Evolutionary conservation across 2,797 vertebrate genomes (phyloP).

Genomic region (Lophius americanus): DNA sequence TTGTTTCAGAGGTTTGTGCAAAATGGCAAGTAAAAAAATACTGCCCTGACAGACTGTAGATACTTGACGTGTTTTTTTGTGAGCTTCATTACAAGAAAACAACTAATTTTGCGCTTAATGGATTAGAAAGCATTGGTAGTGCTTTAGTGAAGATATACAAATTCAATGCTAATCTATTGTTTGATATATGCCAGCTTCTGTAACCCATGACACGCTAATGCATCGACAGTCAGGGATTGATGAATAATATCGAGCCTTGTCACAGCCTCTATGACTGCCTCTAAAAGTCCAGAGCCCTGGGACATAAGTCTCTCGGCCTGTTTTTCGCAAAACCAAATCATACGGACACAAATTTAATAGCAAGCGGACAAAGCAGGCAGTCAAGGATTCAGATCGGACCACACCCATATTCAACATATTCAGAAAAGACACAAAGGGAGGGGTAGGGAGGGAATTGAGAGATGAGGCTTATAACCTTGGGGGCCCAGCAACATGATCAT

Average conservation of each 20-base stretch:
- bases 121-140: background rate
- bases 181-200: background rate
- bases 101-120: background rate
- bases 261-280: constrained; percentile 40
- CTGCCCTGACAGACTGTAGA: background rate
- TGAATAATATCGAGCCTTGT: constrained; percentile 56
- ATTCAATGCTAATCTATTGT: background rate
- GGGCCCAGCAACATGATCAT: constrained; percentile 38
- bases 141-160: background rate
- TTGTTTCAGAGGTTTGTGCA: background rate
- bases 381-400: constrained; percentile 44
- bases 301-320: constrained; percentile 7
- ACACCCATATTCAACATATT: constrained; percentile 62
- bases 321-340: constrained; percentile 48
- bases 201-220: background rate
- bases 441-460: constrained; percentile 5
- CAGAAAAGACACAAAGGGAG: constrained; percentile 20
- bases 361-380: constrained; percentile 13
- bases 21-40: background rate
- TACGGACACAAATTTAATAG: constrained; percentile 51
- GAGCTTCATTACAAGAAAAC: background rate
- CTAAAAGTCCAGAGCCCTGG: constrained; percentile 65
- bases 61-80: background rate
- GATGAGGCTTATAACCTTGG: constrained; percentile 49
- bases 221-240: constrained; percentile 25